phyloP scores from a whole-genome alignment of 1,140 invertebrate genomes.

The Drosophila miranda region DNA sequence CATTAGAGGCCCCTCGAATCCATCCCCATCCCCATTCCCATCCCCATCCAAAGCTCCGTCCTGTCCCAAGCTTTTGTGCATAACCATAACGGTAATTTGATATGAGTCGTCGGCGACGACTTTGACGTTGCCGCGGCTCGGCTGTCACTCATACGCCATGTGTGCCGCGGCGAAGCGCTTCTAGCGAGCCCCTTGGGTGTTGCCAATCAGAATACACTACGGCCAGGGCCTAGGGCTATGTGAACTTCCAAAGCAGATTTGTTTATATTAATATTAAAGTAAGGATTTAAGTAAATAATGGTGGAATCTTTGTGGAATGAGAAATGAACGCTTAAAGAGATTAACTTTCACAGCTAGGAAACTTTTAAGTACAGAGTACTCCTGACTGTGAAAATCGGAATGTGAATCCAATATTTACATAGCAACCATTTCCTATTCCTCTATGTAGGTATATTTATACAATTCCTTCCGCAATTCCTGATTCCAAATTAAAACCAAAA shows the following conservation, averaged over 20 bases:
- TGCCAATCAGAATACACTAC: constrained; percentile 41
- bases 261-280: constrained; percentile 11
- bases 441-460: no score
- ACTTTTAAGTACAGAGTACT: no score
- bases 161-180: constrained; percentile 20
- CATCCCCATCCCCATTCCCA: no score
- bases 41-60: background rate
- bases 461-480: no score
- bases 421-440: no score
- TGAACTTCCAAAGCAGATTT: constrained; percentile 9
- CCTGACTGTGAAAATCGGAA: no score
- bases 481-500: no score
- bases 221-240: background rate
- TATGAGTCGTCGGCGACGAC: constrained; percentile 49
- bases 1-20: constrained; percentile 12
- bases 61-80: constrained; percentile 14
- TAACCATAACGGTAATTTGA: constrained; percentile 63
- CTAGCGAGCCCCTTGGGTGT: constrained; percentile 15
- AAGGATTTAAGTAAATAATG: no score
- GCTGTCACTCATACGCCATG: constrained; percentile 68
- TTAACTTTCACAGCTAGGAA: no score
- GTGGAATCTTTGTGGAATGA: no score
- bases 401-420: no score
- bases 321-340: no score
- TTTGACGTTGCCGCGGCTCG: constrained; percentile 38